Evolutionary conservation across 2,888 invertebrate species (phyloP), one percentile per base, ranked within the genome.

Genomic region (Smittia sp.): DNA sequence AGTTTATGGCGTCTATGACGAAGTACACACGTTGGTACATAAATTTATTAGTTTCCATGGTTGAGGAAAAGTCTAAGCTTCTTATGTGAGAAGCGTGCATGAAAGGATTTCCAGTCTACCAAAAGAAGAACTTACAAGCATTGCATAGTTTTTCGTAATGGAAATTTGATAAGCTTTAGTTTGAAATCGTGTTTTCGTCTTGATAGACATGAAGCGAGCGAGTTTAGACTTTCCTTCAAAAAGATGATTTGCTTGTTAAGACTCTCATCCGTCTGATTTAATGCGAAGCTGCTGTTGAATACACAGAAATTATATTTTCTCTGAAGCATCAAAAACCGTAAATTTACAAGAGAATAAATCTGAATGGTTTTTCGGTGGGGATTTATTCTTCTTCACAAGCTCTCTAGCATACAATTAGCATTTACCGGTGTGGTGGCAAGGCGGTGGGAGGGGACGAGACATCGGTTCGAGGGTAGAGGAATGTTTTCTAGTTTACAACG

Each of bases 301-400:
- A 13, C 52, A 11, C 32, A 32, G 32, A 32, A 32, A 32, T 32
- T 32, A 32, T 32, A 32, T 32, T 32, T 32, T 32, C 32, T 32
- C 32, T 11, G n/a, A 46, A 46, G 24, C 68, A 68, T 41, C 46
- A 46, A 22, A 68, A 68, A 68, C 68, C 68, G 24, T 68, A 68
- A 41, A 68, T 68, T 68, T 46, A 68, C 68, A 68, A 52, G n/a
- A 68, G 68, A 68, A 68, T 68, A 68, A 68, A 46, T 68, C 68
- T 68, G 46, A 68, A 68, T 46, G 32, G 41, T 22, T 62, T 39
- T 18, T 32, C 32, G 32, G 32, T 32, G 32, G 32, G 32, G 32
- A 46, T 46, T 46, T 46, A 13, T 46, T 46, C n/a, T 46, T 18
- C 52, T 46, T 46, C 9, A 32, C 32, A 32, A 32, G 9, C 32